Percentiles rank a stretch among this genome's conserved stretches.
Evolutionary conservation across 2,113 vertebrate species (phyloP).

Genomic region (Trichomycterus rosablanca): DNA sequence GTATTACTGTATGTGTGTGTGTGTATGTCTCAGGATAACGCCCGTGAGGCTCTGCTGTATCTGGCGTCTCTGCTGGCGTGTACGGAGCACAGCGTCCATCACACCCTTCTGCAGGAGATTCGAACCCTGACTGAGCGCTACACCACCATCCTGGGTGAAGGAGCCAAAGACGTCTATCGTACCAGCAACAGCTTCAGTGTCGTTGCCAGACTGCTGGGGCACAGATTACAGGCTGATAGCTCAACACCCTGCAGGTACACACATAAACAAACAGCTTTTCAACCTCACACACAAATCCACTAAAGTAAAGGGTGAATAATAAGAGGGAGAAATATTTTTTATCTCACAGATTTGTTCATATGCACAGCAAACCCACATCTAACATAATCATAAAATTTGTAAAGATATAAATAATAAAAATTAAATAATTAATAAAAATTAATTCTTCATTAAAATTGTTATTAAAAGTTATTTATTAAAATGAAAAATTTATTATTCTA

Average conservation of each 20-base stretch:
- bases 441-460: too few species aligned
- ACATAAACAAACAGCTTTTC: background rate
- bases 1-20: conserved; percentile 18
- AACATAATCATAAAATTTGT: too few species aligned
- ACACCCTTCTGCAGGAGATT: conserved; percentile 85
- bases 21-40: conserved; percentile 63
- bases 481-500: too few species aligned
- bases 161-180: conserved; percentile 84
- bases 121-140: conserved; percentile 78
- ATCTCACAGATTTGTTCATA: too few species aligned
- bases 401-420: too few species aligned
- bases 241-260: conserved; percentile 63
- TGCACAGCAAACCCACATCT: too few species aligned
- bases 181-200: conserved; percentile 93
- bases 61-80: conserved; percentile 82
- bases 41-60: conserved; percentile 75
- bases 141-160: conserved; percentile 71
- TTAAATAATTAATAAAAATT: too few species aligned
- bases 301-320: too few species aligned
- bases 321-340: too few species aligned
- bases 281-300: background rate
- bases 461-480: too few species aligned
- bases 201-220: conserved; percentile 76
- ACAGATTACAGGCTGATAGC: conserved; percentile 64
- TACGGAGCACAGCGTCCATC: conserved; percentile 87